A percentile compares a stretch with the other conserved stretches of the same genome.
These are phyloP conservation scores for Orbicella faveolata DNA, from an alignment of 64 coral and sea anemone species.

Conservation along the genomic window DNA sequence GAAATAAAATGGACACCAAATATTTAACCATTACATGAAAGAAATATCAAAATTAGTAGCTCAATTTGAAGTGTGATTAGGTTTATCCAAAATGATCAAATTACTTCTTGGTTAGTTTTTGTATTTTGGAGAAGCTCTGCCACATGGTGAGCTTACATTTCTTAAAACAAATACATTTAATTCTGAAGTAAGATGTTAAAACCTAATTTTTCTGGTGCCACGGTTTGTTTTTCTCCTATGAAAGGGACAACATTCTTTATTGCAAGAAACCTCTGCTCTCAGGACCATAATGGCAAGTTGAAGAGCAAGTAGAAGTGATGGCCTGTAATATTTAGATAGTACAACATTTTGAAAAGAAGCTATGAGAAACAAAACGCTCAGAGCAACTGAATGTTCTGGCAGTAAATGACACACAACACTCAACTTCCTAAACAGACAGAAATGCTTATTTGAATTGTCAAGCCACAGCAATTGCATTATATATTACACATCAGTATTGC, in stretches of 20 bases:
- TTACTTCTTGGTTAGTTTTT: too few relatives aligned
- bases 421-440: not conserved
- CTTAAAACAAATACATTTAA: too few relatives aligned
- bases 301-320: not conserved
- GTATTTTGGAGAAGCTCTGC: too few relatives aligned
- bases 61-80: too few relatives aligned
- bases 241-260: slow-evolving; percentile 9
- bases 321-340: not conserved
- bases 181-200: too few relatives aligned
- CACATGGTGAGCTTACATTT: too few relatives aligned
- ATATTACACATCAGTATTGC: not conserved
- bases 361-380: not conserved
- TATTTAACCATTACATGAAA: too few relatives aligned
- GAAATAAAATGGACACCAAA: too few relatives aligned
- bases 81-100: too few relatives aligned
- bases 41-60: too few relatives aligned
- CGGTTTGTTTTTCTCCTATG: slow-evolving; percentile 8
- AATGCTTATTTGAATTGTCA: not conserved
- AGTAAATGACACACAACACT: not conserved
- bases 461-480: not conserved
- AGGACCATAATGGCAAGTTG: too few relatives aligned
- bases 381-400: not conserved
- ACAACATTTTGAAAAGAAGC: not conserved
- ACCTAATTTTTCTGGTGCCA: not conserved
- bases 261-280: slow-evolving; percentile 33